phyloP scores from a whole-genome alignment of 2,888 invertebrate species.

The Willowsia nigromaculata region DNA sequence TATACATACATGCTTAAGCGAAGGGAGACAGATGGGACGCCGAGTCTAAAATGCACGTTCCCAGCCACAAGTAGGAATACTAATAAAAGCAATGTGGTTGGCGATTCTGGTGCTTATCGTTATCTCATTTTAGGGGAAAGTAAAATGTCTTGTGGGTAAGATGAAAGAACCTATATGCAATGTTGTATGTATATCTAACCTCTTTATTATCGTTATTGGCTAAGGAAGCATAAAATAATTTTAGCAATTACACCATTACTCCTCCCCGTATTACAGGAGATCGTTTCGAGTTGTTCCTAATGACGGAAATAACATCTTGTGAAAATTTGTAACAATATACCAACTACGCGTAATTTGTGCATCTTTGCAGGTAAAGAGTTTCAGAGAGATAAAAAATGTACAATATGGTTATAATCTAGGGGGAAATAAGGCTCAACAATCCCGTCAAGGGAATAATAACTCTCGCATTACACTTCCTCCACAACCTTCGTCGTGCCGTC shows the following conservation, averaged over 20 bases:
- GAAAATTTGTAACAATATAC: conserved; percentile 63
- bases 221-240: conserved; percentile 56
- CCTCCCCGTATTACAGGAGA: conserved; percentile 37
- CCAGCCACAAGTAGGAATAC: not conserved
- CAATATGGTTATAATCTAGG: conserved; percentile 24
- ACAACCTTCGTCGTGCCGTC: not conserved
- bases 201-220: conserved; percentile 61
- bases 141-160: not conserved
- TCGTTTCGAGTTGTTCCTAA: conserved; percentile 20
- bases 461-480: conserved; percentile 13
- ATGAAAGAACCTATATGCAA: not conserved
- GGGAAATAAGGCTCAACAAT: not conserved
- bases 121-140: not conserved
- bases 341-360: not conserved
- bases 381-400: not conserved
- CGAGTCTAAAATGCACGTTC: not conserved
- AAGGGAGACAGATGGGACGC: conserved; percentile 59
- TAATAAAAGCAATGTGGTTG: not conserved
- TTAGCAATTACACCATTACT: conserved; percentile 52
- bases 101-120: not conserved
- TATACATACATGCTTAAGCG: not conserved
- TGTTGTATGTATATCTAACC: not conserved
- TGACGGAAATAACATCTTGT: conserved; percentile 47
- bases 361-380: not conserved
- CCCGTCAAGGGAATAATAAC: not conserved